A percentile compares a stretch with the other conserved stretches of the same genome.
Conservation (phyloP, 2,113 vertebrate genomes). For the Chloropsis cyanopogon region DNA sequence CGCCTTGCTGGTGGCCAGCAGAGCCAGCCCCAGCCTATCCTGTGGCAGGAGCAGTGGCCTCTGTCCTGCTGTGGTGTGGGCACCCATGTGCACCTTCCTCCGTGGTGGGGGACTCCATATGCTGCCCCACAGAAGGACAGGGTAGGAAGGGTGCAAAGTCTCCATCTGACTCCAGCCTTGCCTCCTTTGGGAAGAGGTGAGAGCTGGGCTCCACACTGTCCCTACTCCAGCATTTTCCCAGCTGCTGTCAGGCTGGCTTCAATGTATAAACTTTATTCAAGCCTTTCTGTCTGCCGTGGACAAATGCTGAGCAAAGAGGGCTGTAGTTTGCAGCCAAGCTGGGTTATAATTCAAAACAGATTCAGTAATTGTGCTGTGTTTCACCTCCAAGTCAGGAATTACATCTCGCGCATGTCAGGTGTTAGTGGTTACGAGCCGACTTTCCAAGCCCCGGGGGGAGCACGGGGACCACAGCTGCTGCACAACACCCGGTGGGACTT, state of each 20-base stretch:
- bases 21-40: neutral
- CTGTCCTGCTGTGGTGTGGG: accelerated
- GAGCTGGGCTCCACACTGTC: neutral
- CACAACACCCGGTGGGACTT: neutral
- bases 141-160: neutral
- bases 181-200: accelerated
- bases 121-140: accelerated
- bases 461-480: neutral
- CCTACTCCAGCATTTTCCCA: neutral
- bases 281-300: neutral
- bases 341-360: conserved; percentile 14
- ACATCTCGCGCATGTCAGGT: neutral
- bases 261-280: neutral
- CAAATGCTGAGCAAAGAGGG: neutral
- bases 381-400: conserved; percentile 8
- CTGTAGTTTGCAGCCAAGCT: neutral
- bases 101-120: accelerated
- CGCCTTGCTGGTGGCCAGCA: no score
- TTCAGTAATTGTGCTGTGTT: neutral
- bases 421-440: neutral
- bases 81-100: accelerated
- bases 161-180: neutral
- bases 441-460: accelerated
- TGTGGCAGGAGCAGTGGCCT: accelerated
- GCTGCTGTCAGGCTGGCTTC: neutral